Evolutionary conservation across 2,888 invertebrate genomes (phyloP), one percentile per base, ranked within the genome.

Genomic region (Siphonodentalium dalli): DNA sequence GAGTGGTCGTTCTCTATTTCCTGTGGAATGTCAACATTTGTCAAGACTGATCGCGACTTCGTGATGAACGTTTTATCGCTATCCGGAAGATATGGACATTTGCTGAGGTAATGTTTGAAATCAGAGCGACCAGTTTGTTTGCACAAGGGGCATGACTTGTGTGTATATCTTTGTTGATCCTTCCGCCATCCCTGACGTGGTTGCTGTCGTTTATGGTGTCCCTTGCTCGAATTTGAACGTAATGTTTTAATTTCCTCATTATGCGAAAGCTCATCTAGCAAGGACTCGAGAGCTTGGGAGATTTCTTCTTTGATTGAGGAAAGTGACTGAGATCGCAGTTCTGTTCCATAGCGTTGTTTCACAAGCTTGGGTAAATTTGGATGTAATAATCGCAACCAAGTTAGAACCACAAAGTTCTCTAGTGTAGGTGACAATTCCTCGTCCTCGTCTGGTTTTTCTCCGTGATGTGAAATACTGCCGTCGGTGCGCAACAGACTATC

Each of bases 251-350:
- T 44, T n/a, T 59, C 44, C 15, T 46, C 51, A 8, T 46, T 26
- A 3, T 39, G 21, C 4, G 35, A 41, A 3, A 52, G 11, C 37
- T 57, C 56, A 13, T 57, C 57, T n/a, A 61, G 42, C 15, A 61
- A 33, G 11, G 51, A 58, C 11, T 24, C 18, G 6, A 61, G 50
- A 24, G 57, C 51, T 27, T 35, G 42, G 4, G 58, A 54, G 20
- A 58, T 58, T 41, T 58, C 54, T 6, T 43, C 45, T 37, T 59
- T 59, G 15, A 55, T 46, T 20, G 58, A 60, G n/a, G 53, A 53
- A 5, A 58, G 34, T 11, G 60, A 54, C 15, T 38, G 40, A 8
- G 43, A 24, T 9, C 54, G 35, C 18, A 54, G 34, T 18, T 60
- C 57, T 6, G 57, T 53, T 11, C 54, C 60, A 34, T 46, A 54